phyloP scores from a whole-genome alignment of 2,888 invertebrate species.

The Amphimallon solstitiale region DNA sequence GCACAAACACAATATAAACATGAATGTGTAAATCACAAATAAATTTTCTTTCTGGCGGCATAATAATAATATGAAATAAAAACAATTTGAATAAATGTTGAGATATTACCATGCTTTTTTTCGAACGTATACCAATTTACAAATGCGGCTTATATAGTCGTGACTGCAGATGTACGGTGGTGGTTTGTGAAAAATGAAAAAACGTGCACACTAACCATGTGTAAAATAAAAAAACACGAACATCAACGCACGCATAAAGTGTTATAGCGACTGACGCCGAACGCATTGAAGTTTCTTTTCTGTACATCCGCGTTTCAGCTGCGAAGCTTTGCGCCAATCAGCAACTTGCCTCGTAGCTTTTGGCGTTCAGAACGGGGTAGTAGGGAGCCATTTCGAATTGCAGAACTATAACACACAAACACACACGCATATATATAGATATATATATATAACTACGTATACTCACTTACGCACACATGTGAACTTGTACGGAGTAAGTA shows the following conservation, averaged over 20 bases:
- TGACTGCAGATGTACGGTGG: constrained; percentile 11
- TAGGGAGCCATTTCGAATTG: constrained; percentile 41
- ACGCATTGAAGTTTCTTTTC: constrained; percentile 60
- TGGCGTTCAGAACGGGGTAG: constrained; percentile 38
- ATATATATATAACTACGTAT: no score
- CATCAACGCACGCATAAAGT: constrained; percentile 62
- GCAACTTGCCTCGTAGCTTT: constrained; percentile 49
- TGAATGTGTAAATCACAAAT: no score
- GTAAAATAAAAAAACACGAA: constrained; percentile 61
- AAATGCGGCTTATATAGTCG: constrained; percentile 9
- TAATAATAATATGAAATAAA: neutral
- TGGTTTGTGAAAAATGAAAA: constrained; percentile 36
- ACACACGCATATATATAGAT: constrained; percentile 17
- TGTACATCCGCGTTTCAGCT: constrained; percentile 61
- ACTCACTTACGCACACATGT: constrained; percentile 3
- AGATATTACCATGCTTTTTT: constrained; percentile 18
- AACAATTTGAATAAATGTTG: neutral
- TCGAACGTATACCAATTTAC: constrained; percentile 28
- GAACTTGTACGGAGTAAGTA: neutral
- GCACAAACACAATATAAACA: no score
- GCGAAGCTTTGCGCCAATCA: constrained; percentile 61
- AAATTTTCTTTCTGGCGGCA: no score
- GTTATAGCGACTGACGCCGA: constrained; percentile 61
- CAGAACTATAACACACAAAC: constrained; percentile 38
- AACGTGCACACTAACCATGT: constrained; percentile 61